A percentile compares a stretch with the other conserved stretches of the same genome.
These are phyloP conservation scores for Pogoniulus pusillus DNA, from an alignment of 2,797 vertebrate species.

Conservation along the genomic window DNA sequence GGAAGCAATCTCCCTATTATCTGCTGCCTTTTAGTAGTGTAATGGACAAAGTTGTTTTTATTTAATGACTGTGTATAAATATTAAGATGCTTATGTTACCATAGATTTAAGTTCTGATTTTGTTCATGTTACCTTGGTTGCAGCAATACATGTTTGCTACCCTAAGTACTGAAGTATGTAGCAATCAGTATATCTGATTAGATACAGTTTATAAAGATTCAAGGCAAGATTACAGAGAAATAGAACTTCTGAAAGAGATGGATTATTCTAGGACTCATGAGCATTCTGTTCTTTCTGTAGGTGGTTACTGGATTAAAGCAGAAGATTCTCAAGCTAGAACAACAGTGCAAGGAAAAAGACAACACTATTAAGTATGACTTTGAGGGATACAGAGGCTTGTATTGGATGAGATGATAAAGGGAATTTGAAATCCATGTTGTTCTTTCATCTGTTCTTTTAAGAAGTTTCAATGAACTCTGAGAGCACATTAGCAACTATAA, in stretches of 20 bases:
- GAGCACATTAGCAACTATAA: background rate
- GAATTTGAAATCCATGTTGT: background rate
- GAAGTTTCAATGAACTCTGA: background rate
- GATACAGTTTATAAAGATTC: background rate
- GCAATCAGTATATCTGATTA: background rate
- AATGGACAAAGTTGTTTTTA: background rate
- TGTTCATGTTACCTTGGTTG: background rate
- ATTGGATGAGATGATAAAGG: background rate
- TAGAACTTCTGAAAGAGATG: background rate
- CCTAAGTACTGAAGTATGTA: background rate
- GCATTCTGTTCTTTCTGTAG: slow-evolving; percentile 70
- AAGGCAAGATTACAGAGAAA: background rate
- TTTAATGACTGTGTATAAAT: background rate
- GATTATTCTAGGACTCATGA: background rate
- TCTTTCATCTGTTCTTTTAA: background rate
- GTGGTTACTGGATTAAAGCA: slow-evolving; percentile 87
- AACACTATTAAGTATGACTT: slow-evolving; percentile 79
- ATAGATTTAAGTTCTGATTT: background rate
- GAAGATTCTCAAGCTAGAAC: slow-evolving; percentile 88
- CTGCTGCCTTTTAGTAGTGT: background rate
- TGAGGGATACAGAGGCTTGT: background rate
- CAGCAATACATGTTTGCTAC: too few species aligned
- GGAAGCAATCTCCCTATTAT: background rate
- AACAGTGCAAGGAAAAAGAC: slow-evolving; percentile 92
- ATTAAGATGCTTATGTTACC: background rate